Evolutionary conservation across 2,888 invertebrate species (phyloP), one percentile per base, ranked within the genome.

Genomic region (Drosophila mercatorum): DNA sequence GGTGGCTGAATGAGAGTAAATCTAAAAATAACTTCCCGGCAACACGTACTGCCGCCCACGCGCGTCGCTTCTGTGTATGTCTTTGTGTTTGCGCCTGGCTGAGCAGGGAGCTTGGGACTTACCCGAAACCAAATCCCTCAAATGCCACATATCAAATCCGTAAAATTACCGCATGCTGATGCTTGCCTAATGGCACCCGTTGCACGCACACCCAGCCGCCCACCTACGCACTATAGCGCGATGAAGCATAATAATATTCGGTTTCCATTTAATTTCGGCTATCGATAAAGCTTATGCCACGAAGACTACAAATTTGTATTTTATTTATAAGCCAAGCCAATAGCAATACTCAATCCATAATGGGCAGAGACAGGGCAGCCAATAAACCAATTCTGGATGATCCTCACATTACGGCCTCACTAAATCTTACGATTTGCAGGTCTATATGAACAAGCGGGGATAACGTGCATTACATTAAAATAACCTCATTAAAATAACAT

Each of bases 191-290:
- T 75, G 65, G 62, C 59, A 46, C 49, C 55, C 47, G 44, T 53
- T 63, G 58, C 69, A 69, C 49, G 41, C 10, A 22, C 28, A 41
- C 26, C 44, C 56, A 17, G 1, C 10, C 28, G 8, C 31, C 11
- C 31, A 17, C 17, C 49, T 57, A 44, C 44, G 17, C 36, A 26
- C 22, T 12, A 49, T 17, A 51, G 46, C 72, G 70, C 81, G 67
- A 49, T 75, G 64, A 68, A 70, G 72, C 81, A 87, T 75, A 72
- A 75, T 72, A 82, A 78, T 83, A 78, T 83, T 83, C 75, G 82
- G 75, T 72, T 86, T 86, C 75, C 71, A 71, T 72, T 76, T 53
- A 59, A 65, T 59, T 68, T 80, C 47, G 63, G 60, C 26, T 61
- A 62, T 63, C 53, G 64, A 65, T 53, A 61, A 69, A 57, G 57